Conservation (phyloP, 2,888 invertebrate species). For the Sphaerophoria rueppellii region DNA sequence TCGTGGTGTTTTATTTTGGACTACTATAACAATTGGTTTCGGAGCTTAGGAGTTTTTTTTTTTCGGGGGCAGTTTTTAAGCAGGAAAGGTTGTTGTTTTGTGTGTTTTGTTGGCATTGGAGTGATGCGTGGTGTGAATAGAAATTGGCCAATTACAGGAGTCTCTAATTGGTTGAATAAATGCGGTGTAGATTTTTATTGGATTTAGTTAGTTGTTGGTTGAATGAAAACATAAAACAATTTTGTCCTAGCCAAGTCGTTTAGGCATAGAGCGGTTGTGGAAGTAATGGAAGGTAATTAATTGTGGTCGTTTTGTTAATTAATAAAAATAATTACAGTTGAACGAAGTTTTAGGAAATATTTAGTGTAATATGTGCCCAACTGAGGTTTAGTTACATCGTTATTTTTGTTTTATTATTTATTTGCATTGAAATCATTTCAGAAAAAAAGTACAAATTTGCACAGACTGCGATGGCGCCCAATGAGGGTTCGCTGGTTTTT, state of each 20-base stretch:
- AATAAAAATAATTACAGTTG: conserved; percentile 61
- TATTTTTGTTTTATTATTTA: background rate
- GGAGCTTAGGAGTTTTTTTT: conserved; percentile 30
- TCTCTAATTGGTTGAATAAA: conserved; percentile 66
- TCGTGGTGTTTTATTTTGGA: conserved; percentile 35
- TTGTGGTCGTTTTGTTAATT: conserved; percentile 73
- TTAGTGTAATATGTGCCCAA: conserved; percentile 35
- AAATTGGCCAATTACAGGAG: conserved; percentile 70
- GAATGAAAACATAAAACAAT: conserved; percentile 33
- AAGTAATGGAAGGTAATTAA: conserved; percentile 64
- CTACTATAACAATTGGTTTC: conserved; percentile 59
- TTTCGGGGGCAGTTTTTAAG: conserved; percentile 21
- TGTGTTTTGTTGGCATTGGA: conserved; percentile 58
- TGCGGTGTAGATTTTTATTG: conserved; percentile 71
- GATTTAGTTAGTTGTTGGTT: conserved; percentile 45
- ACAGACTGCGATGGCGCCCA: no score
- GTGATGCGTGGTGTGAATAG: conserved; percentile 64
- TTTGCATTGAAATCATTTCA: background rate
- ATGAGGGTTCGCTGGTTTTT: no score
- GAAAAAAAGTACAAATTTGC: background rate
- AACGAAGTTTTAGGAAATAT: conserved; percentile 43
- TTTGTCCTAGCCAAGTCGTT: background rate
- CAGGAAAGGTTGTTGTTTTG: conserved; percentile 4
- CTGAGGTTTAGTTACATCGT: background rate
- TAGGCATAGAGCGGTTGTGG: background rate